Conservation (phyloP, 2,888 invertebrate species). For the Drosophila demipolita region DNA sequence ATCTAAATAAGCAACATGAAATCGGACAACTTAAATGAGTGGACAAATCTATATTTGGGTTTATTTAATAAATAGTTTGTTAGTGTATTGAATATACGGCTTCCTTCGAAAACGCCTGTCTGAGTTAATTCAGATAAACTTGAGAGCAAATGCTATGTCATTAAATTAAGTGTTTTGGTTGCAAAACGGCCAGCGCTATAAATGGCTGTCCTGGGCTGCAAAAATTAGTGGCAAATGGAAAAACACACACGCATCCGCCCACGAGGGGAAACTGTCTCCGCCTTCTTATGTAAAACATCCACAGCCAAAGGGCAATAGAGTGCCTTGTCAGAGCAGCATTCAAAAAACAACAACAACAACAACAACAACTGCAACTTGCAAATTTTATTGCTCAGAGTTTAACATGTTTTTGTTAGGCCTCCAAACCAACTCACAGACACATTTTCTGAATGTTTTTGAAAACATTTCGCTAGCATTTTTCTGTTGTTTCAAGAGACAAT, state of each 20-base stretch:
- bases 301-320: constrained; percentile 36
- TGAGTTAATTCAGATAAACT: constrained; percentile 13
- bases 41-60: background rate
- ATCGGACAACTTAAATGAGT: background rate
- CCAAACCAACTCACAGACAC: background rate
- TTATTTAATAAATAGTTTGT: background rate
- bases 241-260: background rate
- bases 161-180: constrained; percentile 29
- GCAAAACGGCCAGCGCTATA: constrained; percentile 7
- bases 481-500: background rate
- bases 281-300: constrained; percentile 10
- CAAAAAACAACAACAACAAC: constrained; percentile 7
- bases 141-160: constrained; percentile 21
- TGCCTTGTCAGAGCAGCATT: constrained; percentile 24
- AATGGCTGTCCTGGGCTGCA: constrained; percentile 4
- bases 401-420: constrained; percentile 17
- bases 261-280: constrained; percentile 3
- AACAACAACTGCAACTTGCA: constrained; percentile 32
- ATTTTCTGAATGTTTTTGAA: background rate
- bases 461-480: constrained; percentile 16
- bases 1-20: background rate
- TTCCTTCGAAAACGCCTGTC: background rate
- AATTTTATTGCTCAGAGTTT: constrained; percentile 32
- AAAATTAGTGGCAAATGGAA: constrained; percentile 42
- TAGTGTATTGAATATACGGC: background rate